These are phyloP conservation scores for Montipora cactus DNA, from an alignment of 64 coral and sea anemone genomes.

Conservation along the genomic window DNA sequence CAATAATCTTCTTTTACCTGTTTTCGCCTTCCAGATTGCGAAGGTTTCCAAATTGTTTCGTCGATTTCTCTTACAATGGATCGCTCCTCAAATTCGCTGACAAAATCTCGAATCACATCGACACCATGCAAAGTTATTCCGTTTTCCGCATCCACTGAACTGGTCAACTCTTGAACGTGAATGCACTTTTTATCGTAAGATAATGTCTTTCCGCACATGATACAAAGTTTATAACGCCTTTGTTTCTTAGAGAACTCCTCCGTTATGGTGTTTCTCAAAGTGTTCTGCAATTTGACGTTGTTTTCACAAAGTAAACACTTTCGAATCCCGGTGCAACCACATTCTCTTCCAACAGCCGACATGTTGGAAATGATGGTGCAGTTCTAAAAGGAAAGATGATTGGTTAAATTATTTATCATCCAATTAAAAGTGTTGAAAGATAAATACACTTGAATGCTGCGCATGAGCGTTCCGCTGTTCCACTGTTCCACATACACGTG, in stretches of 20 bases:
- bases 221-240: conserved; percentile 75
- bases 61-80: conserved; percentile 84
- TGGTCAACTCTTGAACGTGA: not conserved
- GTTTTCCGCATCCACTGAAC: not conserved
- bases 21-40: conserved; percentile 94
- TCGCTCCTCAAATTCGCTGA: conserved; percentile 78
- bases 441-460: conserved; percentile 19
- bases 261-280: not conserved
- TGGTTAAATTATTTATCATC: conserved; percentile 56
- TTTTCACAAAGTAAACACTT: conserved; percentile 95
- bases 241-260: conserved; percentile 18
- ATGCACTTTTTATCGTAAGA: conserved; percentile 23
- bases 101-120: conserved; percentile 77
- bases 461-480: conserved; percentile 53
- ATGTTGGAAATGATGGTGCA: conserved; percentile 48
- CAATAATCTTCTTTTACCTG: conserved; percentile 58
- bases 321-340: conserved; percentile 84
- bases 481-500: conserved; percentile 54
- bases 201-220: conserved; percentile 53
- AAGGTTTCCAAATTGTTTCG: conserved; percentile 82
- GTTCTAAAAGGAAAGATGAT: conserved; percentile 62
- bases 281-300: conserved; percentile 4
- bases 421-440: conserved; percentile 67
- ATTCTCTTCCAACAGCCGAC: conserved; percentile 45
- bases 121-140: conserved; percentile 55